A percentile compares a stretch with the other conserved stretches of the same genome.
These are phyloP conservation scores for Leucania comma DNA, from an alignment of 2,888 invertebrate genomes.

Conservation along the genomic window DNA sequence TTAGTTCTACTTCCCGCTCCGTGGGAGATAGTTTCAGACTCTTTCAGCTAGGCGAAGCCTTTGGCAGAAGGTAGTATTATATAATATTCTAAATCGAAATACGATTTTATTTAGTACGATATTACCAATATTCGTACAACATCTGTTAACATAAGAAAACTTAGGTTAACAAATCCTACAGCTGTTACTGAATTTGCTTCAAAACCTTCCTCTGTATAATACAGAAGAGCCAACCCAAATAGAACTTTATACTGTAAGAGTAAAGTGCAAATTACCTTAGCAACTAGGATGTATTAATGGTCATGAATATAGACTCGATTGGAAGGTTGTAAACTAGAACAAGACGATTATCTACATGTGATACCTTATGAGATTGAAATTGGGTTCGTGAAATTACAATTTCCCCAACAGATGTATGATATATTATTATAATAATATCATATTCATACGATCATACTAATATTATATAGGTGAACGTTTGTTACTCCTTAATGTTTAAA, in stretches of 20 bases:
- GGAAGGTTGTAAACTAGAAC: constrained; percentile 14
- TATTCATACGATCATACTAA: no score
- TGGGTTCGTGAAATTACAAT: background rate
- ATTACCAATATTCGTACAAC: constrained; percentile 10
- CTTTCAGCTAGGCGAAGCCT: no score
- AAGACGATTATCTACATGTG: constrained; percentile 11
- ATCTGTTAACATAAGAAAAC: constrained; percentile 33
- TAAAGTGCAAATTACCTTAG: constrained; percentile 24
- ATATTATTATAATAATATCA: background rate
- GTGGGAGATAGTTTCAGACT: no score
- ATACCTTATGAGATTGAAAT: constrained; percentile 1
- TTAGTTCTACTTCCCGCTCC: no score
- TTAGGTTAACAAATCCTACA: constrained; percentile 33
- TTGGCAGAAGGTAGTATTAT: no score
- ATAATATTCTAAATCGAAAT: constrained; percentile 1
- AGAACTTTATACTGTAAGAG: background rate
- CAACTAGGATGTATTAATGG: constrained; percentile 7
- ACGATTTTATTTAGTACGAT: background rate
- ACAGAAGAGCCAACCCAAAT: constrained; percentile 6
- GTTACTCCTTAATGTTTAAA: no score
- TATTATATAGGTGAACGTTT: no score
- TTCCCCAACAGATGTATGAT: no score
- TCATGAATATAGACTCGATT: constrained; percentile 1
- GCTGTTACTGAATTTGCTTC: constrained; percentile 31
- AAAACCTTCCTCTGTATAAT: constrained; percentile 9